phyloP scores from a whole-genome alignment of 2,888 invertebrate species.

The Caenorhabditis sp. region DNA sequence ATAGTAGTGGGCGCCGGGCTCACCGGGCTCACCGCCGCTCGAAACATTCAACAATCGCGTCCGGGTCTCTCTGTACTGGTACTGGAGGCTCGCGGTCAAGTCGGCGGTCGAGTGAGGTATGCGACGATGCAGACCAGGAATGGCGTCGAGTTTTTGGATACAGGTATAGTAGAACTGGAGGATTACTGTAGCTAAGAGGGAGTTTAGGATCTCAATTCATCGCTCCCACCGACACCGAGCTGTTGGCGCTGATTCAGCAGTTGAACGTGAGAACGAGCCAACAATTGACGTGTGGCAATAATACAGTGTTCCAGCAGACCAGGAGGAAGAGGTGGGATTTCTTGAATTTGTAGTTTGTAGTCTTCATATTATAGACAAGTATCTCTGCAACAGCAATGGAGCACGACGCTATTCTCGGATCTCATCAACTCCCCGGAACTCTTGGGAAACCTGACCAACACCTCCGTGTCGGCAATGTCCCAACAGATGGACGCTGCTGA shows the following conservation, averaged over 20 bases:
- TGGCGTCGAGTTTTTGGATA: slow-evolving; percentile 71
- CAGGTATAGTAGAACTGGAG: no score
- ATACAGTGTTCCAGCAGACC: slow-evolving; percentile 61
- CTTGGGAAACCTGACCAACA: slow-evolving; percentile 41
- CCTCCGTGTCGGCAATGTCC: slow-evolving; percentile 52
- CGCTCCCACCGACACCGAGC: slow-evolving; percentile 62
- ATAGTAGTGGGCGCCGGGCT: slow-evolving; percentile 83
- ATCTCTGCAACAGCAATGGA: slow-evolving; percentile 49
- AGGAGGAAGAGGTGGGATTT: slow-evolving; percentile 50
- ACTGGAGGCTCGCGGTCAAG: slow-evolving; percentile 68
- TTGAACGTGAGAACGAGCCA: slow-evolving; percentile 50
- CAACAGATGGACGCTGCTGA: slow-evolving; percentile 38
- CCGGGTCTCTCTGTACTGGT: slow-evolving; percentile 65
- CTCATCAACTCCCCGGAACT: slow-evolving; percentile 27
- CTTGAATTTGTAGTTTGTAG: no score
- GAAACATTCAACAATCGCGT: slow-evolving; percentile 70
- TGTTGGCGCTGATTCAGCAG: slow-evolving; percentile 65
- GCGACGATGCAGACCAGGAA: slow-evolving; percentile 71
- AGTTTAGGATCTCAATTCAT: slow-evolving; percentile 72
- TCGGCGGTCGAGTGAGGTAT: slow-evolving; percentile 72
- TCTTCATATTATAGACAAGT: slow-evolving; percentile 23
- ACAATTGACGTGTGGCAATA: slow-evolving; percentile 68
- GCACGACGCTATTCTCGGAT: slow-evolving; percentile 36
- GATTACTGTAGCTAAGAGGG: no score
- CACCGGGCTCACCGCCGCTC: slow-evolving; percentile 83